Conservation (phyloP, 2,888 invertebrate genomes). For the Phalera bucephala region DNA sequence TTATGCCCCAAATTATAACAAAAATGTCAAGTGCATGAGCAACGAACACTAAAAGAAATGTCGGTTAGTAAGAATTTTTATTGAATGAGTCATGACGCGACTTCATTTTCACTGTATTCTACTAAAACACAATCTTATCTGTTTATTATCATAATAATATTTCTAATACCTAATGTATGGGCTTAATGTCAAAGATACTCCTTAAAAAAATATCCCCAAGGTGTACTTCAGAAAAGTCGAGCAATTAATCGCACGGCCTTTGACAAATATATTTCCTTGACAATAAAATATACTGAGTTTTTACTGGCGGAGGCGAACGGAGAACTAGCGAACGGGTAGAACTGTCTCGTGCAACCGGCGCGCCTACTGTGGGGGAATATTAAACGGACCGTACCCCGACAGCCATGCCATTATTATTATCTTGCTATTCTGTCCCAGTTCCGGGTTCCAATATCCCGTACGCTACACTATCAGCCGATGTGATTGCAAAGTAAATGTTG, state of each 20-base stretch:
- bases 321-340: constrained; percentile 65
- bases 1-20: too few relatives aligned
- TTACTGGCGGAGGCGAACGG: constrained; percentile 58
- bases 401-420: constrained; percentile 55
- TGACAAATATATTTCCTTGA: constrained; percentile 78
- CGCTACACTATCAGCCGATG: constrained; percentile 27
- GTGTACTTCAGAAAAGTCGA: constrained; percentile 56
- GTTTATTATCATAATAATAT: too few relatives aligned
- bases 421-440: constrained; percentile 54
- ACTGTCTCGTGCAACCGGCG: constrained; percentile 72
- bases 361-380: constrained; percentile 73
- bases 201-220: constrained; percentile 43
- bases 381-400: constrained; percentile 63
- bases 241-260: constrained; percentile 71
- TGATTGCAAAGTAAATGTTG: constrained; percentile 34
- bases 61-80: too few relatives aligned
- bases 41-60: too few relatives aligned
- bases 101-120: too few relatives aligned
- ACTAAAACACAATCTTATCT: too few relatives aligned
- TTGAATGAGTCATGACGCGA: too few relatives aligned
- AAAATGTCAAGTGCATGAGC: too few relatives aligned
- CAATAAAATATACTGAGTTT: constrained; percentile 77
- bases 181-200: constrained; percentile 23
- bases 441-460: constrained; percentile 39
- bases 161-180: too few relatives aligned